Base-by-base conservation (phyloP, 2,113 vertebrate genomes). In the Trogon surrucura region DNA sequence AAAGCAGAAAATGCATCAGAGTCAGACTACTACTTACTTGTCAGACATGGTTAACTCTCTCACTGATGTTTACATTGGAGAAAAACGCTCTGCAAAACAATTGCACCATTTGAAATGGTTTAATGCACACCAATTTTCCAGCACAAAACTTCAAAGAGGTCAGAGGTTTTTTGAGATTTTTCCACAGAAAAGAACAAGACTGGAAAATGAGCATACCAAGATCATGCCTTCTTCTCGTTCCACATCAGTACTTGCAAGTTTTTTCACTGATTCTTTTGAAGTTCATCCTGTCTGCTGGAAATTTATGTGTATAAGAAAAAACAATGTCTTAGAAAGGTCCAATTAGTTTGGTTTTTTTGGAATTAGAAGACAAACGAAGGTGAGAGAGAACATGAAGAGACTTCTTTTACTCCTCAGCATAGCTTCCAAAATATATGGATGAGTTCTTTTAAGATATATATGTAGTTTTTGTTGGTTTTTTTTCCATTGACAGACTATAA, bases 151-250 rank as follows among this genome's bases (percentile, higher is more conserved):
- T 41, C 21, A 58, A 44, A 79, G 27, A 54, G 9, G 16, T 30
- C 0, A 0, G 23, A 12, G 2, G 0, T 5, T 16, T 45, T 83
- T 45, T 67, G 9, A 60, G 8, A 44, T 53, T 70, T 79, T 86
- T 50, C 13, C 3, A 64, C 2, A 60, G 10, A 45, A 64, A 80
- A 91, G 16, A 90, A n/a, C 11, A 89, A 23, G 10, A 48, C 9
- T 21, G 7, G 20, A 65, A 86, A 89, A 91, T 3, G 22, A 26
- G 25, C 57, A 50, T 26, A 65, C 2, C 7, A 65, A n/a, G 36
- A 58, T 47, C 25, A 69, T 67, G 9, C 7, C 21, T 36, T 38
- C 18, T 61, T 53, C 80, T 50, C 56, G 48, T 13, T 16, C 18
- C 26, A 70, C 22, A 60, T 23, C 32, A 58, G 29, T 57, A 67